These are phyloP conservation scores for Azorinus chamasolen DNA, from an alignment of 2,888 invertebrate genomes.

Conservation along the genomic window DNA sequence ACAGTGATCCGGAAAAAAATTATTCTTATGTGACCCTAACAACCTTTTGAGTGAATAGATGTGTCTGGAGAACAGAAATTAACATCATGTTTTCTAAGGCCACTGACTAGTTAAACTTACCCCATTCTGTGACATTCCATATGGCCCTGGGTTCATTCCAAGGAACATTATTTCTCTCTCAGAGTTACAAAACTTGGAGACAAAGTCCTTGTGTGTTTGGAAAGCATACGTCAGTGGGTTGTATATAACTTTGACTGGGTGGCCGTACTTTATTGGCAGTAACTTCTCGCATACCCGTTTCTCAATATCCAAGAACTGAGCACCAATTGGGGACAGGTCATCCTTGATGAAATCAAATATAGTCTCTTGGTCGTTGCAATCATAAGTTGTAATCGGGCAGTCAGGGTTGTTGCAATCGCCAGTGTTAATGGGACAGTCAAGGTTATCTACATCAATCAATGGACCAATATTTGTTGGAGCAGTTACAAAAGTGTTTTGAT, in stretches of 20 bases:
- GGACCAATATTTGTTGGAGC: conserved; percentile 53
- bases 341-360: conserved; percentile 59
- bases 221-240: conserved; percentile 95
- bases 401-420: conserved; percentile 57
- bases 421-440: conserved; percentile 43
- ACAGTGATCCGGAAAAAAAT: too few species aligned
- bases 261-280: conserved; percentile 87
- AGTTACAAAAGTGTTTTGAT: conserved; percentile 59
- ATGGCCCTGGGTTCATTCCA: conserved; percentile 99
- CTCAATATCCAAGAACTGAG: conserved; percentile 78
- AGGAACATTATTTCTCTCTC: conserved; percentile 92
- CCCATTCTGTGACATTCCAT: conserved; percentile 98
- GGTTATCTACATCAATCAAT: conserved; percentile 54
- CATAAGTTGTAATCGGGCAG: conserved; percentile 43
- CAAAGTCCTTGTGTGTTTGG: conserved; percentile 92
- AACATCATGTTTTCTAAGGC: too few species aligned
- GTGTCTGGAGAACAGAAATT: too few species aligned
- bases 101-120: conserved; percentile 89
- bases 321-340: conserved; percentile 59
- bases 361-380: conserved; percentile 60
- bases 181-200: conserved; percentile 89
- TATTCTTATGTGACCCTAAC: too few species aligned
- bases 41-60: too few species aligned
- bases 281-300: conserved; percentile 85
- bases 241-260: conserved; percentile 91